Conservation (phyloP, 2,888 invertebrate genomes). For the Eupeodes luniger region DNA sequence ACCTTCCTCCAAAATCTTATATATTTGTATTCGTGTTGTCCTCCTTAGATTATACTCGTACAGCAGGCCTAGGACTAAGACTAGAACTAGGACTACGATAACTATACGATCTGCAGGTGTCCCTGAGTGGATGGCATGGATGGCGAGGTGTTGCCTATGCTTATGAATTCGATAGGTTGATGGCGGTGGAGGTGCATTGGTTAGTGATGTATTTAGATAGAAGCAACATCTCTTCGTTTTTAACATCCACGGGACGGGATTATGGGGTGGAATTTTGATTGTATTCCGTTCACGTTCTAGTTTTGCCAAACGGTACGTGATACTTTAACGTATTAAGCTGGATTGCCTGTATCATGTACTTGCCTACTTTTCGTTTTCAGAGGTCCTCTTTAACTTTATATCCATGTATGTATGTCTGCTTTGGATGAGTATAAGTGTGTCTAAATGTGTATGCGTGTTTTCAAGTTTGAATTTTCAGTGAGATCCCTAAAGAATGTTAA, state of each 20-base stretch:
- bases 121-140: not conserved
- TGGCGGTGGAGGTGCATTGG: conserved; percentile 1
- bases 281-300: conserved; percentile 67
- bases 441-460: not conserved
- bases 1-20: conserved; percentile 45
- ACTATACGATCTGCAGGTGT: conserved; percentile 14
- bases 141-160: not conserved
- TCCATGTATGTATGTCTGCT: not conserved
- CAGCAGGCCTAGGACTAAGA: conserved; percentile 29
- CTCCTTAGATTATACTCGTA: conserved; percentile 13
- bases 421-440: not conserved
- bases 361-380: conserved; percentile 49
- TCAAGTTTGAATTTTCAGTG: conserved; percentile 44
- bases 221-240: conserved; percentile 27
- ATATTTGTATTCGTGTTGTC: not conserved
- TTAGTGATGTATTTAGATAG: not conserved
- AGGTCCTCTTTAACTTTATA: not conserved
- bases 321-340: conserved; percentile 69
- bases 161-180: not conserved
- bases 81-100: not conserved
- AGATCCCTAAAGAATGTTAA: conserved; percentile 64
- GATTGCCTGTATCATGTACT: conserved; percentile 70
- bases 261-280: conserved; percentile 62
- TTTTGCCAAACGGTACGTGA: conserved; percentile 69
- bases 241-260: not conserved